These are phyloP conservation scores for Pollachius pollachius DNA, from an alignment of 2,113 vertebrate genomes.

Conservation along the genomic window DNA sequence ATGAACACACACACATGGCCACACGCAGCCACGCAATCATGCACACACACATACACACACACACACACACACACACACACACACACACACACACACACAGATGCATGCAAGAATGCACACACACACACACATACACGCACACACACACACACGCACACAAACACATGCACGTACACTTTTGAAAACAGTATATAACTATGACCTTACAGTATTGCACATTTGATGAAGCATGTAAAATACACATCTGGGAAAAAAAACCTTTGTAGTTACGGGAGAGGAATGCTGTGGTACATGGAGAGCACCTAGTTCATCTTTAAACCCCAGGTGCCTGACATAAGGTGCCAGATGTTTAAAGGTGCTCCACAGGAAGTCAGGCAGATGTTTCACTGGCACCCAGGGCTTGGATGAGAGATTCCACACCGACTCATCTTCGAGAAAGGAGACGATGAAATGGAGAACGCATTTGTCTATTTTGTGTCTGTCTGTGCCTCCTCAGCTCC, in stretches of 20 bases:
- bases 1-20: not conserved
- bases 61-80: not conserved
- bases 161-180: not conserved
- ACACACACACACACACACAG: not conserved
- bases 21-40: not conserved
- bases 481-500: slow-evolving; percentile 22
- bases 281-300: slow-evolving; percentile 11
- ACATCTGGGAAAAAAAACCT: slow-evolving; percentile 8
- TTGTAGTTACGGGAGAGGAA: slow-evolving; percentile 15
- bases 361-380: slow-evolving; percentile 46
- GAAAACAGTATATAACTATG: slow-evolving; percentile 1
- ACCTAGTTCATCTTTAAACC: slow-evolving; percentile 46
- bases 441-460: no score
- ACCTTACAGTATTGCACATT: slow-evolving; percentile 1
- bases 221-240: slow-evolving; percentile 13
- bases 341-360: slow-evolving; percentile 53
- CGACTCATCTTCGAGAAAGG: not conserved
- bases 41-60: not conserved
- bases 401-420: slow-evolving; percentile 23
- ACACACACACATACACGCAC: not conserved
- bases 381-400: slow-evolving; percentile 28
- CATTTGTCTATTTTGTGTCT: slow-evolving; percentile 29
- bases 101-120: not conserved
- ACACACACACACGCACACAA: not conserved
- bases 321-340: slow-evolving; percentile 25